Evolutionary conservation across 2,113 vertebrate species (phyloP).

Genomic region (Cyprinodon brontotheroides): DNA sequence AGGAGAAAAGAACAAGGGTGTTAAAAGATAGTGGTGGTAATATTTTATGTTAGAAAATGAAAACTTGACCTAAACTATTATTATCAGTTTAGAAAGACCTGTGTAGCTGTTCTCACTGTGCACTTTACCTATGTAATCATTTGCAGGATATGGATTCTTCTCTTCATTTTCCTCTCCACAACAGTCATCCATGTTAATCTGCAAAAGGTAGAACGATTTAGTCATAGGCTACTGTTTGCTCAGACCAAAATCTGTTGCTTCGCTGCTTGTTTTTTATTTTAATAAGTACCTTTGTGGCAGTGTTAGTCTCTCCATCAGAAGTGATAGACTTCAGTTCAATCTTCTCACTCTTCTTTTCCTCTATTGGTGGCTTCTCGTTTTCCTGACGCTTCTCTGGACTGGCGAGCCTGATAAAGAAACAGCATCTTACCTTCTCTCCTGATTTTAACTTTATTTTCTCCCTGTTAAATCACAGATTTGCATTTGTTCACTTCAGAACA

Average conservation of each 20-base stretch:
- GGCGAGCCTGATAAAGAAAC: slow-evolving; percentile 68
- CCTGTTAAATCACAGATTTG: neutral
- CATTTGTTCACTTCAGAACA: neutral
- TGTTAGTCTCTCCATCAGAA: slow-evolving; percentile 91
- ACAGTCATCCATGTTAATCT: slow-evolving; percentile 95
- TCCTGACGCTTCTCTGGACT: slow-evolving; percentile 92
- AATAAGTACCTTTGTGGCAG: slow-evolving; percentile 84
- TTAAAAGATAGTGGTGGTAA: neutral
- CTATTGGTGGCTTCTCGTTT: slow-evolving; percentile 86
- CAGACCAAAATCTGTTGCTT: neutral
- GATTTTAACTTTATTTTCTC: neutral
- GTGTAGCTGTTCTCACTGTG: neutral
- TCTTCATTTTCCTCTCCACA: slow-evolving; percentile 92
- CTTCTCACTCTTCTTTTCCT: slow-evolving; percentile 91
- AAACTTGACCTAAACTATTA: too few relatives aligned
- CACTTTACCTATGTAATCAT: slow-evolving; percentile 88
- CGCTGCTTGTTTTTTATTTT: neutral
- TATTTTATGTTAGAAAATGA: neutral
- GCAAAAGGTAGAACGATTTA: slow-evolving; percentile 30
- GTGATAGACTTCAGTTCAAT: slow-evolving; percentile 98
- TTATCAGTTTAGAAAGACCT: neutral
- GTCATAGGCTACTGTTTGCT: neutral
- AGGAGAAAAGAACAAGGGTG: neutral
- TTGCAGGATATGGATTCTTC: slow-evolving; percentile 91
- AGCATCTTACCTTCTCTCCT: neutral